Conservation (phyloP, 2,888 invertebrate genomes). For the Hypercompe scribonia region DNA sequence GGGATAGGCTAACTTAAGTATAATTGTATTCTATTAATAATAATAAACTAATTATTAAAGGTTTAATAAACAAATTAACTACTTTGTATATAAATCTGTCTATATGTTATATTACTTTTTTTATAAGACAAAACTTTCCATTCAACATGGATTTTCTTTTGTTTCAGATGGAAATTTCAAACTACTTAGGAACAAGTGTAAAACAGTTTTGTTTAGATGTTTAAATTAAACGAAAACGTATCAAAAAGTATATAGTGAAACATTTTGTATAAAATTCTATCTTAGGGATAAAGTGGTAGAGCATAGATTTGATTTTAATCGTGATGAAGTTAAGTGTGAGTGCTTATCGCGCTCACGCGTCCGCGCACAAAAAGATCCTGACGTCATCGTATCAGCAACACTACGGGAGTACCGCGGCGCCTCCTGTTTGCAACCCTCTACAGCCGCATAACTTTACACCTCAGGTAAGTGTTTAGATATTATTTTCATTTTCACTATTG, state of each 20-base stretch:
- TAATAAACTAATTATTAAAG: too few species aligned
- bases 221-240: slow-evolving; percentile 20
- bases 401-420: slow-evolving; percentile 91
- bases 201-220: slow-evolving; percentile 16
- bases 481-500: neutral
- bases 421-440: slow-evolving; percentile 82
- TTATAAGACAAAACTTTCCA: neutral
- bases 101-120: neutral
- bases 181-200: neutral
- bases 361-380: slow-evolving; percentile 95
- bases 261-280: slow-evolving; percentile 18
- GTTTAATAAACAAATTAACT: too few species aligned
- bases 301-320: slow-evolving; percentile 25
- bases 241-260: slow-evolving; percentile 20
- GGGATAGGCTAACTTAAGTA: too few species aligned
- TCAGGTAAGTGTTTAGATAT: slow-evolving; percentile 66
- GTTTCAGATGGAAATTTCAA: slow-evolving; percentile 10
- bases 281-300: slow-evolving; percentile 27
- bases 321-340: slow-evolving; percentile 95
- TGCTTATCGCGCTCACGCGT: slow-evolving; percentile 95
- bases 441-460: slow-evolving; percentile 76
- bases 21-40: too few species aligned
- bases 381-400: slow-evolving; percentile 92
- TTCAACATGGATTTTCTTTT: neutral
- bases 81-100: too few species aligned